A percentile compares a stretch with the other conserved stretches of the same genome.
Evolutionary conservation across 2,888 invertebrate genomes (phyloP).

Genomic region (Drosophila anomalata): DNA sequence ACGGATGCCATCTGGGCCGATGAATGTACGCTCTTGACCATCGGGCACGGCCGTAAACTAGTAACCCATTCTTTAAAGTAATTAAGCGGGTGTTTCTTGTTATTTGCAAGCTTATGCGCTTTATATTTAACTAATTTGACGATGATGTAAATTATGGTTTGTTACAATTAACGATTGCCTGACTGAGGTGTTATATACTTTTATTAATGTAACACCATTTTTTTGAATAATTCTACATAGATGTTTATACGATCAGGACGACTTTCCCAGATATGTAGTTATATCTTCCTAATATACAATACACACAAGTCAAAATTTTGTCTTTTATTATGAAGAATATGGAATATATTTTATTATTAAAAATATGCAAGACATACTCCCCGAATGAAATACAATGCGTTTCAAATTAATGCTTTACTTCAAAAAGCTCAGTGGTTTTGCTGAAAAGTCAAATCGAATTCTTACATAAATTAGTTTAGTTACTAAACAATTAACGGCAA

Average conservation of each 20-base stretch:
- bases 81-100: neutral
- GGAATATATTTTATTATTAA: neutral
- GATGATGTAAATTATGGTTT: neutral
- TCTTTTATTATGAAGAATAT: too few species aligned
- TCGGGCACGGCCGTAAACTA: slow-evolving; percentile 63
- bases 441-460: slow-evolving; percentile 27
- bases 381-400: slow-evolving; percentile 1
- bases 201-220: slow-evolving; percentile 4
- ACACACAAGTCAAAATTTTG: too few species aligned
- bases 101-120: slow-evolving; percentile 11
- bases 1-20: slow-evolving; percentile 61
- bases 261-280: neutral
- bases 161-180: neutral
- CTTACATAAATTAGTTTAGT: slow-evolving; percentile 18
- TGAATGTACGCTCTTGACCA: slow-evolving; percentile 56
- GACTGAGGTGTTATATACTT: slow-evolving; percentile 9
- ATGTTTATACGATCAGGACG: neutral
- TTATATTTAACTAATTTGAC: neutral
- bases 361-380: neutral
- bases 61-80: slow-evolving; percentile 47
- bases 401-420: slow-evolving; percentile 23
- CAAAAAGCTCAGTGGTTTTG: slow-evolving; percentile 20
- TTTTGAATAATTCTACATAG: neutral
- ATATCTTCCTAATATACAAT: too few species aligned
- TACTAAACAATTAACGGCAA: slow-evolving; percentile 35